Conservation (phyloP, 2,113 vertebrate genomes). For the Bubo scandiacus region DNA sequence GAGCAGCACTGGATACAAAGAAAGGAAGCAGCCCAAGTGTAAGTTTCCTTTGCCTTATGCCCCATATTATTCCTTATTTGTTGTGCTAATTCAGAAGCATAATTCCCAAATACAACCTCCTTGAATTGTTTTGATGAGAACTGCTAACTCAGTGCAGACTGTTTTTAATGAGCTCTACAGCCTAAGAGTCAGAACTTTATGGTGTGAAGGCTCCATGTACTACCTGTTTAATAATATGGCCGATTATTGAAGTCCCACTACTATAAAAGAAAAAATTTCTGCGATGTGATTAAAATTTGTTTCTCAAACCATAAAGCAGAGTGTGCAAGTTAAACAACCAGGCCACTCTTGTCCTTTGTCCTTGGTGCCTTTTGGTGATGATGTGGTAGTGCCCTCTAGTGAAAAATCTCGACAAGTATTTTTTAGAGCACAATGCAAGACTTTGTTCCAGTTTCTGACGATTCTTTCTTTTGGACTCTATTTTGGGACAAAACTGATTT, state of each 20-base stretch:
- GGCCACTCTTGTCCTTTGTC: slow-evolving; percentile 70
- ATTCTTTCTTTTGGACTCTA: background rate
- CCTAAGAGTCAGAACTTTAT: background rate
- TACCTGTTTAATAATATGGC: background rate
- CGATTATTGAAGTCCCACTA: background rate
- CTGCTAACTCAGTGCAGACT: slow-evolving; percentile 40
- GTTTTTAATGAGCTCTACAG: slow-evolving; percentile 8
- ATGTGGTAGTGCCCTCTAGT: slow-evolving; percentile 97
- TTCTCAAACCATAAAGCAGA: background rate
- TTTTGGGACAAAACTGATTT: slow-evolving; percentile 18
- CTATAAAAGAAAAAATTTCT: background rate
- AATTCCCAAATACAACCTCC: slow-evolving; percentile 40
- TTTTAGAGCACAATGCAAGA: background rate
- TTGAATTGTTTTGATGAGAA: slow-evolving; percentile 46
- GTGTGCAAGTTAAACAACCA: slow-evolving; percentile 42
- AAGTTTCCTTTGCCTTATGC: slow-evolving; percentile 31
- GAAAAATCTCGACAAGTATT: slow-evolving; percentile 68
- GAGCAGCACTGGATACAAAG: slow-evolving; percentile 9
- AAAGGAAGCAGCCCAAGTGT: slow-evolving; percentile 19
- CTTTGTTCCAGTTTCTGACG: background rate
- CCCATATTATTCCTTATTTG: slow-evolving; percentile 46
- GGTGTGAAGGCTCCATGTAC: background rate
- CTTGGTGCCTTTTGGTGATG: slow-evolving; percentile 72
- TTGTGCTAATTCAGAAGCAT: slow-evolving; percentile 45
- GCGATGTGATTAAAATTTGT: slow-evolving; percentile 29